A percentile compares a stretch with the other conserved stretches of the same genome.
Conservation (phyloP, 2,113 vertebrate genomes). For the Willisornis vidua region DNA sequence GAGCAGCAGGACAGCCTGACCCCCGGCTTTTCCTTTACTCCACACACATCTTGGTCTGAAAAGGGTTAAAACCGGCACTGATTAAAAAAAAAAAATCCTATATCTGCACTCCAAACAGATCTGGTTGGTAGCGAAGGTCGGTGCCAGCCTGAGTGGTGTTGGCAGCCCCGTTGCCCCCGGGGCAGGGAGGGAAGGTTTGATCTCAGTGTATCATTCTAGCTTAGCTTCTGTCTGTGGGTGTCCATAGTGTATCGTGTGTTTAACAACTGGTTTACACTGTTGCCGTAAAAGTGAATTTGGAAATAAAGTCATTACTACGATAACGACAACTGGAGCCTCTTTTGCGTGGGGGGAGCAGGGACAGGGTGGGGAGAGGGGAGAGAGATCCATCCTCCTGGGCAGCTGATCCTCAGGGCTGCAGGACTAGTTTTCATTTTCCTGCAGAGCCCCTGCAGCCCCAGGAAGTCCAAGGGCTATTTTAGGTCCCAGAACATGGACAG, state of each 20-base stretch:
- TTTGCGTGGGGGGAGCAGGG: rapidly evolving
- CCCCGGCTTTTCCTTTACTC: background rate
- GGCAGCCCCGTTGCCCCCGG: slow-evolving; percentile 66
- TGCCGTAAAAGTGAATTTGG: slow-evolving; percentile 98
- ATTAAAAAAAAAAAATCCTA: background rate
- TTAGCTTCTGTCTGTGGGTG: slow-evolving; percentile 92
- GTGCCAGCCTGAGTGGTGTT: slow-evolving; percentile 52
- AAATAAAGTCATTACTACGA: slow-evolving; percentile 94
- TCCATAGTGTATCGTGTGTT: slow-evolving; percentile 91
- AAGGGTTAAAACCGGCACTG: slow-evolving; percentile 57
- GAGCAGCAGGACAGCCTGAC: background rate
- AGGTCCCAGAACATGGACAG: background rate
- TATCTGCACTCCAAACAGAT: slow-evolving; percentile 37
- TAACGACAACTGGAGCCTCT: slow-evolving; percentile 47
- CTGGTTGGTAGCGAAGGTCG: background rate
- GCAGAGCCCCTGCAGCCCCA: background rate
- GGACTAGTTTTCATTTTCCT: rapidly evolving
- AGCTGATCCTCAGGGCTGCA: background rate
- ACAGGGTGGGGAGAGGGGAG: rapidly evolving
- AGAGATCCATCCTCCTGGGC: background rate
- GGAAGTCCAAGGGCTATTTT: background rate
- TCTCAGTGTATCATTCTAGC: slow-evolving; percentile 84
- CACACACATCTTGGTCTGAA: slow-evolving; percentile 57
- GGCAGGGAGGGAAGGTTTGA: slow-evolving; percentile 67
- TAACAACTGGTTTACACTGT: slow-evolving; percentile 93